phyloP scores from a whole-genome alignment of 1,140 invertebrate species.

The Amphibalanus amphitrite region DNA sequence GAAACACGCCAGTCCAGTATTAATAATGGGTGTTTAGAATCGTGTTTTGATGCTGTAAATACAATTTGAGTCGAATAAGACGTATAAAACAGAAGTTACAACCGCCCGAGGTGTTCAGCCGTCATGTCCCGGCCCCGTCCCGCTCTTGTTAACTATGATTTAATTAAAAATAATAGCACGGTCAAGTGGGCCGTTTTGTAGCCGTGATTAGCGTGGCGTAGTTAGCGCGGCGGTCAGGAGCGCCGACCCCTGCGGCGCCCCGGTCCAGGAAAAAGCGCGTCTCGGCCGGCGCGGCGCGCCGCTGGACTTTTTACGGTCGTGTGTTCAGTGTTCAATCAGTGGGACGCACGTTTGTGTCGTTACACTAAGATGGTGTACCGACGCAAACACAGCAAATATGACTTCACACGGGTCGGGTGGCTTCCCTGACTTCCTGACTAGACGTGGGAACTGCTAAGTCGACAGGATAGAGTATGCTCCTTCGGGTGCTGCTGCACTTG shows the following conservation, averaged over 20 bases:
- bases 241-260: background rate
- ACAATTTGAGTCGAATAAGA: constrained; percentile 2
- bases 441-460: too few species aligned
- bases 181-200: background rate
- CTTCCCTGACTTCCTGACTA: too few species aligned
- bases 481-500: too few species aligned
- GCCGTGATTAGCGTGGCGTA: background rate
- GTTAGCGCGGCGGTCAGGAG: background rate
- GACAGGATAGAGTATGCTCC: too few species aligned
- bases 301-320: background rate
- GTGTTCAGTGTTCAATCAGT: background rate
- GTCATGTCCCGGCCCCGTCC: background rate
- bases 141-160: background rate
- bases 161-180: constrained; percentile 1
- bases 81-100: background rate
- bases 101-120: background rate
- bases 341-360: background rate
- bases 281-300: too few species aligned
- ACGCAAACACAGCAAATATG: too few species aligned
- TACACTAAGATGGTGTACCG: background rate
- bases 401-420: too few species aligned
- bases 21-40: constrained; percentile 1
- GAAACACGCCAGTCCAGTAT: background rate
- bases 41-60: constrained; percentile 1
- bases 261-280: background rate